These are phyloP conservation scores for Xiphias gladius DNA, from an alignment of 2,113 vertebrate genomes.

Conservation along the genomic window DNA sequence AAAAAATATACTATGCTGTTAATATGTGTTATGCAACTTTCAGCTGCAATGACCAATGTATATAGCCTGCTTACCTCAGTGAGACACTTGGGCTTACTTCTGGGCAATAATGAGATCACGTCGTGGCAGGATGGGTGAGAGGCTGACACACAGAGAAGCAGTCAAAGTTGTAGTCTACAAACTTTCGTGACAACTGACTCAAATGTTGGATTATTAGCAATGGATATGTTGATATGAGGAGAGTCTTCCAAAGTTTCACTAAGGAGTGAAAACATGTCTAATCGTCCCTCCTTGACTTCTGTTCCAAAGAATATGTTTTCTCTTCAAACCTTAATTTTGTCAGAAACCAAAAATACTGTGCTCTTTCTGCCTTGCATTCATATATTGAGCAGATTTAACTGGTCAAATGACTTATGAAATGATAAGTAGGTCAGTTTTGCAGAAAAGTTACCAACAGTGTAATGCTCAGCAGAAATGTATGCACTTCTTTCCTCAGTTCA, in stretches of 20 bases:
- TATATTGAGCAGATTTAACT: not conserved
- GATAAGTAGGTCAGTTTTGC: not conserved
- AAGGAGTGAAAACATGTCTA: too few relatives aligned
- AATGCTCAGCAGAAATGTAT: not conserved
- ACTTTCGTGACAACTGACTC: not conserved
- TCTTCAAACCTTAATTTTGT: not conserved
- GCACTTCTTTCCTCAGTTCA: not conserved
- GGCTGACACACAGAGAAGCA: not conserved
- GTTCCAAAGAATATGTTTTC: not conserved
- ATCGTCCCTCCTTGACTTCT: not conserved
- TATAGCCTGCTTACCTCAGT: not conserved
- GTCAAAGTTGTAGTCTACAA: not conserved
- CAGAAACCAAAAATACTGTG: not conserved
- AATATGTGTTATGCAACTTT: not conserved
- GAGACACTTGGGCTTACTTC: not conserved
- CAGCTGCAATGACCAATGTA: not conserved
- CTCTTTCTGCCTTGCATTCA: not conserved
- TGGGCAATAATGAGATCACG: constrained; percentile 2
- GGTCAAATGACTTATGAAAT: too few relatives aligned
- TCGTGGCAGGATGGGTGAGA: not conserved
- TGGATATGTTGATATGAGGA: not conserved
- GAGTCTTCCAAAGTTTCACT: not conserved
- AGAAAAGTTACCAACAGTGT: not conserved
- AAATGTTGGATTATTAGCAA: not conserved
- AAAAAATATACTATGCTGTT: not conserved